Conservation (phyloP, 2,113 vertebrate species). For the Dasyornis broadbenti region DNA sequence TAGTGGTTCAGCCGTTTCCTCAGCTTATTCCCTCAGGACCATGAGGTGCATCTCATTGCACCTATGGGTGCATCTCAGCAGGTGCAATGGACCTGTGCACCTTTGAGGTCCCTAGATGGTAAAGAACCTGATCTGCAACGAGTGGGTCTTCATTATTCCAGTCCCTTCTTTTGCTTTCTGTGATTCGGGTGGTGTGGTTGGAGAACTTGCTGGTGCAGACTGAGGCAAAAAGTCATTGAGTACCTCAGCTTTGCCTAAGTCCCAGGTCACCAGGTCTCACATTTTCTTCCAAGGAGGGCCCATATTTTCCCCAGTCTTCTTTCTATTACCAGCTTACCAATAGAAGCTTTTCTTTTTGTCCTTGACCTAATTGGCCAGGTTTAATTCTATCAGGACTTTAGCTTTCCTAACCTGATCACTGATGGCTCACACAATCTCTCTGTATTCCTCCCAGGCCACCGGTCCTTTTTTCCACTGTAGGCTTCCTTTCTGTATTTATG, state of each 20-base stretch:
- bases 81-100: not conserved
- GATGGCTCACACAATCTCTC: not conserved
- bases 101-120: not conserved
- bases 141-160: not conserved
- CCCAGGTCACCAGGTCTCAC: accelerated
- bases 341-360: not conserved
- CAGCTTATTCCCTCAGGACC: not conserved
- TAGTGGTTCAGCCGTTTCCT: not conserved
- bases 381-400: not conserved
- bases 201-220: not conserved
- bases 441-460: not conserved
- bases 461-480: not conserved
- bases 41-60: not conserved
- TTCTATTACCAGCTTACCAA: not conserved
- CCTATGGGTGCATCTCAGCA: not conserved
- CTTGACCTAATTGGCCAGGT: not conserved
- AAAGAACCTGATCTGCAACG: accelerated
- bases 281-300: not conserved
- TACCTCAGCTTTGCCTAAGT: not conserved
- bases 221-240: not conserved
- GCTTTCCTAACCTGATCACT: not conserved
- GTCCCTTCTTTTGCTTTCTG: not conserved
- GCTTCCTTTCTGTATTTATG: not conserved
- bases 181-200: not conserved
- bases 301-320: not conserved